Conservation (phyloP, 1,140 invertebrate species). For the Phthorimaea operculella region DNA sequence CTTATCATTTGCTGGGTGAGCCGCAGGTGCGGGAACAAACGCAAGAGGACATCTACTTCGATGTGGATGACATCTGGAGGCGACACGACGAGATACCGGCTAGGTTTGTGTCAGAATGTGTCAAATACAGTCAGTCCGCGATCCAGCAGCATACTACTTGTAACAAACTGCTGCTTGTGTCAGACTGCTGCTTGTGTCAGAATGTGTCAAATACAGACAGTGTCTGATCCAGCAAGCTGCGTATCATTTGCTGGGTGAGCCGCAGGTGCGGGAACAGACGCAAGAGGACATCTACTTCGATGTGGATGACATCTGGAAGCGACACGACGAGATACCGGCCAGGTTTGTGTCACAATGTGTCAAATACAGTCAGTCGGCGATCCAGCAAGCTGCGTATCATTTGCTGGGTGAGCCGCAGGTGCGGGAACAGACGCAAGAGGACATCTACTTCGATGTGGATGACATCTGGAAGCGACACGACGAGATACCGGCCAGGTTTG, state of each 20-base stretch:
- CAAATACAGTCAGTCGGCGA: constrained; percentile 74
- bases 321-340: constrained; percentile 52
- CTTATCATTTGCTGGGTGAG: constrained; percentile 72
- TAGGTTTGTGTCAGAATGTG: no score
- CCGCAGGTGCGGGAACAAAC: constrained; percentile 47
- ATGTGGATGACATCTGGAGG: constrained; percentile 63
- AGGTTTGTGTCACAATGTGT: no score
- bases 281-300: constrained; percentile 62
- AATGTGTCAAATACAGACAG: constrained; percentile 71
- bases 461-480: constrained; percentile 59
- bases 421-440: constrained; percentile 46
- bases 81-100: constrained; percentile 54
- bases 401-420: constrained; percentile 67
- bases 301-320: constrained; percentile 61
- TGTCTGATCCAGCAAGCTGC: constrained; percentile 78
- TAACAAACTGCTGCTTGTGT: constrained; percentile 58
- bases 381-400: constrained; percentile 77
- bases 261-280: constrained; percentile 42
- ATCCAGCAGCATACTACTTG: no score
- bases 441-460: constrained; percentile 63
- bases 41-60: constrained; percentile 59
- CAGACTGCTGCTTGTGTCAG: no score
- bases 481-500: constrained; percentile 34
- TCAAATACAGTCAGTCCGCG: constrained; percentile 74
- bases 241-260: constrained; percentile 71